Evolutionary conservation across 2,797 vertebrate genomes (phyloP), one percentile per base, ranked within the genome.

Genomic region (Melanotaenia maccullochi): DNA sequence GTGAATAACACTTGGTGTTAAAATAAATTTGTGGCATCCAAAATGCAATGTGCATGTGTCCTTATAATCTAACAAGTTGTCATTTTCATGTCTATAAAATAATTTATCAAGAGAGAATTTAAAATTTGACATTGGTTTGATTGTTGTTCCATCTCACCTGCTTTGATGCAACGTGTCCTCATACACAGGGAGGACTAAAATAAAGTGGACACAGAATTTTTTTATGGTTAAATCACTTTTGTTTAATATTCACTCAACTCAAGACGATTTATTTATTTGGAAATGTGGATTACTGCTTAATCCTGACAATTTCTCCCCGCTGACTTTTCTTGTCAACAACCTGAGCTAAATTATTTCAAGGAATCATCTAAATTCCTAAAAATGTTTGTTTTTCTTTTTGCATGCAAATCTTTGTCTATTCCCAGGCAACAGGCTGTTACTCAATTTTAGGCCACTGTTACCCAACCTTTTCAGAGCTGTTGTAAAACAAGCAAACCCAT

Each of bases 401-500:
- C 22, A 28, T 60, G 59, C 13, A 3, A 49, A 65, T 68, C 60
- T 65, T 38, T 32, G 16, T 55, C 32, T 38, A 20, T 14, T 38
- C 59, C 22, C 55, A 63, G 68, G 44, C 42, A 59, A 12, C 24
- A 14, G 52, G 30, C 22, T 22, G 0, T 64, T 32, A 51, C 14
- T 66, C 36, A 22, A 9, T 61, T 65, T n/a, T 33, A 28, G 11
- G 73, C 0, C 30, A 25, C 47, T 47, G 55, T 20, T 22, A 3
- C 51, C 57, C 59, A 56, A n/a, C 63, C 42, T 69, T 67, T 81
- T 64, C 49, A 65, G 68, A 56, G 65, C 63, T 66, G 61, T 51
- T 71, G 47, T 65, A 60, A 72, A 79, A 76, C 65, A 80, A 76
- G 44, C 3, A 71, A 77, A 80, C 70, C 24, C 9, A 51, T 40